phyloP scores from a whole-genome alignment of 2,113 vertebrate genomes.

The Girardinichthys multiradiatus region DNA sequence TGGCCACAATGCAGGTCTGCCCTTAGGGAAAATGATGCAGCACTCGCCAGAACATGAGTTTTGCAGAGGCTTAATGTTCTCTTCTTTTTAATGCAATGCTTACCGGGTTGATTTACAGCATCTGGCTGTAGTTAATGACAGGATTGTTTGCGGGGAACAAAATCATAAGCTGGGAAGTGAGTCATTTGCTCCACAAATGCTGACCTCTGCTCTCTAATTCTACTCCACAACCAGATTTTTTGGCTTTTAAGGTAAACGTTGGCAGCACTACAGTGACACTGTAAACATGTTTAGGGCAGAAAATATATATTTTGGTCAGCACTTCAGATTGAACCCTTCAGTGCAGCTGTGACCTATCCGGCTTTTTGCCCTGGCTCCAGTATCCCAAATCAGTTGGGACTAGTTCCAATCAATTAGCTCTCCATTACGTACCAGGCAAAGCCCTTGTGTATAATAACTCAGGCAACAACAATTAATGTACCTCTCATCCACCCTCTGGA shows the following conservation, averaged over 20 bases:
- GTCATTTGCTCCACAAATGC: conserved; percentile 19
- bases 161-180: conserved; percentile 30
- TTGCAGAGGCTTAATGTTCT: conserved; percentile 33
- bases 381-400: conserved; percentile 46
- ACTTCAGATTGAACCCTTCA: background rate
- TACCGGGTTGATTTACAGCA: conserved; percentile 50
- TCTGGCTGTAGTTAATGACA: conserved; percentile 46
- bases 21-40: conserved; percentile 39
- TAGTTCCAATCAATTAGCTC: conserved; percentile 66
- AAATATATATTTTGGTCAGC: background rate
- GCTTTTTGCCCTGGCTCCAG: conserved; percentile 40
- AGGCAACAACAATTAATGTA: conserved; percentile 52
- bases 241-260: conserved; percentile 7
- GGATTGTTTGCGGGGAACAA: conserved; percentile 27
- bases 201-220: conserved; percentile 29
- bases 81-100: conserved; percentile 8
- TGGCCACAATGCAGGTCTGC: conserved; percentile 36
- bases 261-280: conserved; percentile 4
- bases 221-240: conserved; percentile 38
- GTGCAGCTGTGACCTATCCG: conserved; percentile 9
- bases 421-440: conserved; percentile 57
- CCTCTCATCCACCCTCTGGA: conserved; percentile 23
- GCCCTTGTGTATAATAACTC: conserved; percentile 39
- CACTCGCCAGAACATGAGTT: conserved; percentile 27
- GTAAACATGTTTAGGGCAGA: background rate